A percentile compares a stretch with the other conserved stretches of the same genome.
These are phyloP conservation scores for Sprattus sprattus DNA, from an alignment of 2,113 vertebrate species.

Conservation along the genomic window DNA sequence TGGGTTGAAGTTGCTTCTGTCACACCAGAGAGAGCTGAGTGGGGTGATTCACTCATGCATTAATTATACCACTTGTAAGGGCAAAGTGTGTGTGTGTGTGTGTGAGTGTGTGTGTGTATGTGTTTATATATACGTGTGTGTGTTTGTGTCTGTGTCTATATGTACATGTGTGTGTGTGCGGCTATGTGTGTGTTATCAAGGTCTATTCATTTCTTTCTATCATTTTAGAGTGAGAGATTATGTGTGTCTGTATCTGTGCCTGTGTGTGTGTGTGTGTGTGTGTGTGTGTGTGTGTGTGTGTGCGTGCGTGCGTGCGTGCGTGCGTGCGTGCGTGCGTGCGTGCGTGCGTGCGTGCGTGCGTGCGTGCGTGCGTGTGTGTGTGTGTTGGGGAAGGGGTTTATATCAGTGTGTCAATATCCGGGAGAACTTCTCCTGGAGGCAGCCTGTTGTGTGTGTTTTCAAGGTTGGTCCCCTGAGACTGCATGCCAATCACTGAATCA, in stretches of 20 bases:
- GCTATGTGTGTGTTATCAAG: neutral
- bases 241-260: no score
- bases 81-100: neutral
- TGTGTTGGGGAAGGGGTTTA: no score
- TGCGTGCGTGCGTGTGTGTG: no score
- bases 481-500: neutral
- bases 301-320: no score
- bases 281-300: no score
- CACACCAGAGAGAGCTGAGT: slow-evolving; percentile 12
- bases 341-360: no score
- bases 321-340: no score
- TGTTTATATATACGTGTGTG: neutral
- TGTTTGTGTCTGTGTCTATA: neutral
- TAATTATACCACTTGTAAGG: neutral
- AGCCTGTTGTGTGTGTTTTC: neutral
- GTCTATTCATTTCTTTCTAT: no score
- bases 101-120: neutral
- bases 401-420: no score
- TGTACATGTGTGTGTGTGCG: neutral
- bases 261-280: no score
- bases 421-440: no score
- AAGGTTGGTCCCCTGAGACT: neutral
- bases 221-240: no score
- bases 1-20: neutral
- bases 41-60: neutral